A percentile compares a stretch with the other conserved stretches of the same genome.
Conservation (phyloP, 2,797 vertebrate species). For the Emydoidea blandingii region DNA sequence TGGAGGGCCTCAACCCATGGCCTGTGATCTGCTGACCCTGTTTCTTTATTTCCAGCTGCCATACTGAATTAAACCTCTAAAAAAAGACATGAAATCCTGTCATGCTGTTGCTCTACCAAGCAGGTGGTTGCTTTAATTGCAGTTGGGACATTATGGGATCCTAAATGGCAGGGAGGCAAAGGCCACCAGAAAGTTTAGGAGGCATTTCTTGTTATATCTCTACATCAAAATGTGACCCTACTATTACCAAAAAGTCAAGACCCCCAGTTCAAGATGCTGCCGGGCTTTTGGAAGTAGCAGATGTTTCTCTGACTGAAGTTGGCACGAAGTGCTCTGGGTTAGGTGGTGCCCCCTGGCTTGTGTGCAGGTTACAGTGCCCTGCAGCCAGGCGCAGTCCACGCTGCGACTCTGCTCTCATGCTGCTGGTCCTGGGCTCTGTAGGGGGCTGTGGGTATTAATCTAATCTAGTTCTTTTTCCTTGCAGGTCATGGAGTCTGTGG, state of each 20-base stretch:
- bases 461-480: neutral
- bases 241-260: neutral
- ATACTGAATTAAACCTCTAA: neutral
- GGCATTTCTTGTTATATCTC: neutral
- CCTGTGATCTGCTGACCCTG: fast-evolving
- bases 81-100: neutral
- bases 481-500: slow-evolving; percentile 96
- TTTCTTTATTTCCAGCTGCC: neutral
- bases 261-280: neutral
- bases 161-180: neutral
- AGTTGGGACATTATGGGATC: neutral
- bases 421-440: fast-evolving
- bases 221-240: neutral
- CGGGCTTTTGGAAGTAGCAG: neutral
- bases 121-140: neutral
- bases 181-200: fast-evolving
- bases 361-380: neutral
- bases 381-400: fast-evolving
- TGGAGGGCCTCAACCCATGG: neutral
- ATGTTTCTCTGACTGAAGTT: fast-evolving
- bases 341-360: fast-evolving
- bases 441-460: fast-evolving
- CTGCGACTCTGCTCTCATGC: neutral
- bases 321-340: neutral
- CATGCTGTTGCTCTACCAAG: neutral